Base-by-base conservation (phyloP, 2,797 vertebrate species). In the Propithecus perrieri region DNA sequence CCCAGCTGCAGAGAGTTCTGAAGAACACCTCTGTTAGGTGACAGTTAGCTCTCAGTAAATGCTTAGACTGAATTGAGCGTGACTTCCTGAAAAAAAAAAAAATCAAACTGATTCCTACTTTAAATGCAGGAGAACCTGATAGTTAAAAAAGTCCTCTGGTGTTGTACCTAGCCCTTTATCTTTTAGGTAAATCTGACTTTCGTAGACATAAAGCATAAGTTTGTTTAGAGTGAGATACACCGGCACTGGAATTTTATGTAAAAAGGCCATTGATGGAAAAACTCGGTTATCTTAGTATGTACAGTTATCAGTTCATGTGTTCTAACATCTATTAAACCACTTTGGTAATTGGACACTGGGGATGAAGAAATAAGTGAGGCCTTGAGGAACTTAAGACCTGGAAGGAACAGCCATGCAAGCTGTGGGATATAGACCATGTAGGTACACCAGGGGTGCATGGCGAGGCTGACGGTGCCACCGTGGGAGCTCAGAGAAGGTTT, bases 131-230 rank as follows among this genome's bases (percentile, higher is more conserved):
- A 28, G 30, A 59, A 85, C 26, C 69, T 65, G 63, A 89, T 85
- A 72, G 72, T 93, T 80, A 28, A 59, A 61, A 46, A 75, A 84
- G 30, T 48, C 13, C n/a, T 84, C 55, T 12, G 4, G 74, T 35
- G 12, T 86, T 53, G 6, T 38, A 20, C 33, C 12, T 1, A 59
- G 41, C 12, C 12, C 55, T 78, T 71, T 69, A 10, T 84, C 38
- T 93, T 88, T 86, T 65, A 78, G 69, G 83, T 67, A 87, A 91
- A 76, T 67, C 50, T 50, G 83, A 85, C 76, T 93, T 93, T 93
- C 46, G 35, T 59, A 28, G 55, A 57, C 55, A 26, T 26, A 57
- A 57, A 57, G 10, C 55, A 26, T 57, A 28, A 57, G 26, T 55
- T 84, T 88, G 55, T 87, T 87, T 76, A 81, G 33, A 53, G 14